Evolutionary conservation across 2,888 invertebrate species (phyloP).

Genomic region (Rhodophaea formosa): DNA sequence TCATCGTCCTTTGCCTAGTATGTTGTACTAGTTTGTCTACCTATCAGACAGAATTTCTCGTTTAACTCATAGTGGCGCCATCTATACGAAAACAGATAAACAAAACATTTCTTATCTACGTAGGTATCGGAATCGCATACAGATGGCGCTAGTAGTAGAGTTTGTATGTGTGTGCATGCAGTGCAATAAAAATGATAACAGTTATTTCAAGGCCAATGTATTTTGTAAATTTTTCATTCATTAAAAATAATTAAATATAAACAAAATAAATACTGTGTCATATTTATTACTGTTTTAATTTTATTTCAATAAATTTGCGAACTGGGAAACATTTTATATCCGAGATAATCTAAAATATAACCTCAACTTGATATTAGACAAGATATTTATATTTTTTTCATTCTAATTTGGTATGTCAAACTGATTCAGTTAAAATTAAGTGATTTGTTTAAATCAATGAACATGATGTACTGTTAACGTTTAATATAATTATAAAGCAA

Average conservation of each 20-base stretch:
- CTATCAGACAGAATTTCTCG: slow-evolving; percentile 26
- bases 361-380: slow-evolving; percentile 37
- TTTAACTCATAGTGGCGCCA: slow-evolving; percentile 50
- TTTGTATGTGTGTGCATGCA: slow-evolving; percentile 23
- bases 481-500: neutral
- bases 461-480: neutral
- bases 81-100: slow-evolving; percentile 35
- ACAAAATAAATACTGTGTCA: neutral
- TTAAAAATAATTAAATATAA: neutral
- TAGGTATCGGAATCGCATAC: slow-evolving; percentile 16
- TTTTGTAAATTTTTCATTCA: neutral
- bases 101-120: slow-evolving; percentile 6
- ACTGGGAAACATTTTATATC: neutral
- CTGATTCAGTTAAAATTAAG: too few relatives aligned
- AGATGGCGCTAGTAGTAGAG: slow-evolving; percentile 46
- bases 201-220: slow-evolving; percentile 17
- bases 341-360: slow-evolving; percentile 57
- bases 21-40: slow-evolving; percentile 31
- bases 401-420: neutral
- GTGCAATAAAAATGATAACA: slow-evolving; percentile 18
- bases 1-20: slow-evolving; percentile 51
- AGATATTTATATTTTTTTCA: neutral
- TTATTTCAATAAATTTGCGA: neutral
- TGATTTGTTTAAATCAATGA: neutral
- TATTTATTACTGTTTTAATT: neutral